These are phyloP conservation scores for Eupithecia tripunctaria DNA, from an alignment of 2,888 invertebrate genomes.

Conservation along the genomic window DNA sequence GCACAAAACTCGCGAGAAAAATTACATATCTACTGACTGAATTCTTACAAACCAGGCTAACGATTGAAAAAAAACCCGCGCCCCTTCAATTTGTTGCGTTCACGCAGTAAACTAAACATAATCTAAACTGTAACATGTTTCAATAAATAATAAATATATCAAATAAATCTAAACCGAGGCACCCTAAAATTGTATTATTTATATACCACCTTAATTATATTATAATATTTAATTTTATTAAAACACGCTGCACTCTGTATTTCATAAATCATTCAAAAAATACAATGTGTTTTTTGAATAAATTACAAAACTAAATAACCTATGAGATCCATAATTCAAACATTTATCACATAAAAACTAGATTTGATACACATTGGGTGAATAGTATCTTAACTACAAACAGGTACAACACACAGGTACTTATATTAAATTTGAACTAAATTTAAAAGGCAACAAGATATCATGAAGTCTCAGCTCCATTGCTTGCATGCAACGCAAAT, in stretches of 20 bases:
- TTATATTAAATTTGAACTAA: background rate
- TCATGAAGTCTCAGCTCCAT: no score
- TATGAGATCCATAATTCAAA: conserved; percentile 42
- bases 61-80: background rate
- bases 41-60: no score
- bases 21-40: no score
- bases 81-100: background rate
- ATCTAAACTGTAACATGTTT: background rate
- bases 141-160: no score
- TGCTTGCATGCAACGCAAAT: background rate
- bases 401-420: conserved; percentile 14
- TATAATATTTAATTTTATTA: background rate
- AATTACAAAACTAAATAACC: background rate
- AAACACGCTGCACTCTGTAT: background rate
- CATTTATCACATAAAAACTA: conserved; percentile 40
- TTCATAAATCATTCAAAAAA: background rate
- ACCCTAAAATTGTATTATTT: background rate
- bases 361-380: conserved; percentile 38
- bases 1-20: no score
- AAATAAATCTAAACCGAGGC: no score
- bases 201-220: background rate
- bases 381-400: conserved; percentile 3
- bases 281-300: background rate
- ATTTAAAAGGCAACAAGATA: background rate
- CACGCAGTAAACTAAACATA: background rate